These are phyloP conservation scores for Aegithalos caudatus DNA, from an alignment of 2,113 vertebrate species.

Conservation along the genomic window DNA sequence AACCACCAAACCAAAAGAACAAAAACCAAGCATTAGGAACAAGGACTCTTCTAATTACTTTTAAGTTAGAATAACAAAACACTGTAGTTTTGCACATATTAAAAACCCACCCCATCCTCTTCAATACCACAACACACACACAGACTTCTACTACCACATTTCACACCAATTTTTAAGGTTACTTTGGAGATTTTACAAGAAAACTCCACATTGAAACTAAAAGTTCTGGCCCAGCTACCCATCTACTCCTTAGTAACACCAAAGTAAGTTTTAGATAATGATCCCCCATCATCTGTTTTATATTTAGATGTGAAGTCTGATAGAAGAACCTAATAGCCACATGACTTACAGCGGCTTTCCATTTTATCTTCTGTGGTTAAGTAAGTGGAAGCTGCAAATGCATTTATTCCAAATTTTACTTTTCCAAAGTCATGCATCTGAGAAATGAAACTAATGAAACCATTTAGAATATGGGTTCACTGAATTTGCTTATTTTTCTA, in stretches of 20 bases:
- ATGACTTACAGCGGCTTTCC: neutral
- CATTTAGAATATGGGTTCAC: neutral
- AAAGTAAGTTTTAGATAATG: neutral
- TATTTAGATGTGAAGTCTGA: neutral
- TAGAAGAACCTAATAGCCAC: neutral
- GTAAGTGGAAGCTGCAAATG: neutral
- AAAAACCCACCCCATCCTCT: accelerated
- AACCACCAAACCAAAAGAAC: too few species aligned
- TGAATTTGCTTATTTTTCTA: neutral
- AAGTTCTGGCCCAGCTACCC: neutral
- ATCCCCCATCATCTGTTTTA: neutral
- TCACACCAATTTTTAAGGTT: neutral
- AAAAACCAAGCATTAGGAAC: neutral
- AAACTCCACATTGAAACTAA: neutral
- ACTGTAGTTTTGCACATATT: neutral
- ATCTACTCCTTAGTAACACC: neutral
- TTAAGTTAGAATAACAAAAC: neutral
- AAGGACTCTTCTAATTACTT: neutral
- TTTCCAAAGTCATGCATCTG: neutral
- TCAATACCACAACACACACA: neutral
- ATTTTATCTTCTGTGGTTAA: neutral
- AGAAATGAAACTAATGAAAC: neutral
- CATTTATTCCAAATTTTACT: neutral
- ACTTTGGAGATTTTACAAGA: neutral
- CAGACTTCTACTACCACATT: neutral